These are phyloP conservation scores for Ditula angustiorana DNA, from an alignment of 2,888 invertebrate species.

Conservation along the genomic window DNA sequence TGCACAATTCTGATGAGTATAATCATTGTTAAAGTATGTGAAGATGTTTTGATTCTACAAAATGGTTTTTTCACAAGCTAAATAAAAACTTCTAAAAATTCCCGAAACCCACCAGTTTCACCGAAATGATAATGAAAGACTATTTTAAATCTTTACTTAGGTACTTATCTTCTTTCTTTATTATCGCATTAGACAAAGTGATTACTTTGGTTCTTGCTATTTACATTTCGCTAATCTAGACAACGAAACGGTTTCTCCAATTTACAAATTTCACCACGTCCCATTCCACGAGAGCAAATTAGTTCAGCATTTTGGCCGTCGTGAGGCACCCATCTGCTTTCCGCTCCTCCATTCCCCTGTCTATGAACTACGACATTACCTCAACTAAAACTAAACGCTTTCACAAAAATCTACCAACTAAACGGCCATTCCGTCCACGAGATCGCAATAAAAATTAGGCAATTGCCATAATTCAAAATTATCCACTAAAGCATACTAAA, in stretches of 20 bases:
- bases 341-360: slow-evolving; percentile 14
- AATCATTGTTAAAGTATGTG: too few species aligned
- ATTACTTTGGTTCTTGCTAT: too few species aligned
- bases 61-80: too few species aligned
- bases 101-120: too few species aligned
- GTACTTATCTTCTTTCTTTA: too few species aligned
- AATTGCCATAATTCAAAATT: slow-evolving; percentile 28
- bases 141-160: too few species aligned
- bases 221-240: too few species aligned
- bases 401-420: slow-evolving; percentile 28
- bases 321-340: slow-evolving; percentile 26
- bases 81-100: too few species aligned
- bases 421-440: slow-evolving; percentile 57
- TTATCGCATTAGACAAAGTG: too few species aligned
- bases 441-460: slow-evolving; percentile 60
- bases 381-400: slow-evolving; percentile 30
- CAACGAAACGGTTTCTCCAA: neutral
- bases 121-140: too few species aligned
- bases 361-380: slow-evolving; percentile 26
- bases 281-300: neutral
- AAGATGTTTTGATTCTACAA: too few species aligned
- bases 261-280: neutral
- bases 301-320: slow-evolving; percentile 22
- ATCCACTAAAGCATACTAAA: slow-evolving; percentile 31
- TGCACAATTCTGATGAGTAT: too few species aligned